phyloP scores from a whole-genome alignment of 1,140 invertebrate species.

The Pollicipes pollicipes region DNA sequence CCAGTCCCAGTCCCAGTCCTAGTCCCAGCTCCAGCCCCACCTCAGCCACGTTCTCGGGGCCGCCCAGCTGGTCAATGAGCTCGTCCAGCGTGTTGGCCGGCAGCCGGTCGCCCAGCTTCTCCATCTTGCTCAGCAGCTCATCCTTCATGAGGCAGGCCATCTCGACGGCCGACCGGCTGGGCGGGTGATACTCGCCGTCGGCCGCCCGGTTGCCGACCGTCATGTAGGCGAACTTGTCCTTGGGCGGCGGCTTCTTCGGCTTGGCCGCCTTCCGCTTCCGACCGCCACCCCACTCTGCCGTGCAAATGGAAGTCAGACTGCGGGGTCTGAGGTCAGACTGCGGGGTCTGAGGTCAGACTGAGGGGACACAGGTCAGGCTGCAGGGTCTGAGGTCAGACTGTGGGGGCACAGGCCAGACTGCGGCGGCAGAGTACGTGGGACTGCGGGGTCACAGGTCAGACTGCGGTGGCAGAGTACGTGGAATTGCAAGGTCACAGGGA shows the following conservation, averaged over 20 bases:
- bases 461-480: too few relatives aligned
- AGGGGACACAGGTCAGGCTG: too few relatives aligned
- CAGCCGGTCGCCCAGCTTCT: slow-evolving; percentile 64
- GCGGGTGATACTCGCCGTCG: slow-evolving; percentile 3
- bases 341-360: too few relatives aligned
- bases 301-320: background rate
- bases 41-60: slow-evolving; percentile 93
- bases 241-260: background rate
- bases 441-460: too few relatives aligned
- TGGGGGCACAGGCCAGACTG: too few relatives aligned
- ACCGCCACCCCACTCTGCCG: background rate
- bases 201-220: background rate
- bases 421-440: too few relatives aligned
- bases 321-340: too few relatives aligned
- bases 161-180: slow-evolving; percentile 32
- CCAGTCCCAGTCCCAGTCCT: background rate
- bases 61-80: slow-evolving; percentile 92
- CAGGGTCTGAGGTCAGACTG: too few relatives aligned
- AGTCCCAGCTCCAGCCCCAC: slow-evolving; percentile 25
- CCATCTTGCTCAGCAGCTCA: slow-evolving; percentile 68
- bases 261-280: background rate
- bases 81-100: slow-evolving; percentile 98
- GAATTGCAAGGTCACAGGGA: too few relatives aligned
- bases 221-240: slow-evolving; percentile 5
- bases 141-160: slow-evolving; percentile 80